Conservation (phyloP, 2,797 vertebrate genomes). For the Carcharodon carcharias region DNA sequence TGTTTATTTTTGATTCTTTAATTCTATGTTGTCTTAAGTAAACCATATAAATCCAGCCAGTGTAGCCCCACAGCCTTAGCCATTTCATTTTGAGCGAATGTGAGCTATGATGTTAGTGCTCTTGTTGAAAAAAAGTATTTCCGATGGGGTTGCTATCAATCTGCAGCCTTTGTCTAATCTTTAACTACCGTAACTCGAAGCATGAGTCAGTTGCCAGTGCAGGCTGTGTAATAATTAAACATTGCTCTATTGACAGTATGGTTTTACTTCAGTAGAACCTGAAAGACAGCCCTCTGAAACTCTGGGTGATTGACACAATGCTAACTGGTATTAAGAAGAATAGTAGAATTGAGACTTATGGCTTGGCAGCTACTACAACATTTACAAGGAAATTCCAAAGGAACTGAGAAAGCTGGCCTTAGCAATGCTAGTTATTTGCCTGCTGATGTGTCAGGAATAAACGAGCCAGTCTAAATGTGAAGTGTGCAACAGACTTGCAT, state of each 20-base stretch:
- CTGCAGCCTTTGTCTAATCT: not conserved
- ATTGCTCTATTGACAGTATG: not conserved
- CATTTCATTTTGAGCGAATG: not conserved
- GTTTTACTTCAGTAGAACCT: not conserved
- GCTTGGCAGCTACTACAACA: slow-evolving; percentile 44
- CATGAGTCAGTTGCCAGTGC: not conserved
- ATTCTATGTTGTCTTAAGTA: not conserved
- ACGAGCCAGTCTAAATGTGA: not conserved
- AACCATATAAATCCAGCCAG: not conserved
- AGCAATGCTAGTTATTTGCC: slow-evolving; percentile 55
- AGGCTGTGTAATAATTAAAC: not conserved
- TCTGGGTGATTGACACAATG: slow-evolving; percentile 33
- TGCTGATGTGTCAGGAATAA: slow-evolving; percentile 52
- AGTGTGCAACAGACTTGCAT: not conserved
- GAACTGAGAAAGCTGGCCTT: slow-evolving; percentile 60
- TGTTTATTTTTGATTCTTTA: not conserved
- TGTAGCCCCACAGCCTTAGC: not conserved
- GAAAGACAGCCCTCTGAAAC: slow-evolving; percentile 1
- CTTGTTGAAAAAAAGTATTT: not conserved
- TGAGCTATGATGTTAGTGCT: not conserved
- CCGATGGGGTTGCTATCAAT: not conserved
- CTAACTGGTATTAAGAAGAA: slow-evolving; percentile 35
- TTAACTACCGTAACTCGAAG: not conserved
- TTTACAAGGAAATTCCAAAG: slow-evolving; percentile 67
- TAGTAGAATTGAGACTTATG: slow-evolving; percentile 41